These are phyloP conservation scores for Lutjanus erythropterus DNA, from an alignment of 2,113 vertebrate genomes.

Conservation along the genomic window DNA sequence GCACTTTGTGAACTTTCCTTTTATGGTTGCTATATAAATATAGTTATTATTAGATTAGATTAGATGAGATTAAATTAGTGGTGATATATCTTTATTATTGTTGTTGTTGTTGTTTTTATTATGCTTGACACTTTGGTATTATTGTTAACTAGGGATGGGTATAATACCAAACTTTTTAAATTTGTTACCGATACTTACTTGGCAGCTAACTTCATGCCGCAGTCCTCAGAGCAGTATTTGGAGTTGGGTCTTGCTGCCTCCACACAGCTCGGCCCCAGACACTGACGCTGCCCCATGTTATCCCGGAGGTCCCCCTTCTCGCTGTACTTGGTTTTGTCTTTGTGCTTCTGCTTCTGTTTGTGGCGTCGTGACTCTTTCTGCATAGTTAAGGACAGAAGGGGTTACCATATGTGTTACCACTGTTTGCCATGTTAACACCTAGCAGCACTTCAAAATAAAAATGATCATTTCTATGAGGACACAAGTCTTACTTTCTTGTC, in stretches of 20 bases:
- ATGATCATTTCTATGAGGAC: neutral
- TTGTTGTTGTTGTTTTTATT: too few relatives aligned
- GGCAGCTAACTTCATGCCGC: slow-evolving; percentile 95
- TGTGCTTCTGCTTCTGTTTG: slow-evolving; percentile 94
- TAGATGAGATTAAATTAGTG: too few relatives aligned
- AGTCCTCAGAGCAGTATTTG: slow-evolving; percentile 96
- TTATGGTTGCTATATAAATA: too few relatives aligned
- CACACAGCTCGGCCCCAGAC: slow-evolving; percentile 92
- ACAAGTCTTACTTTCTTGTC: slow-evolving; percentile 88
- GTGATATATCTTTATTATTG: too few relatives aligned
- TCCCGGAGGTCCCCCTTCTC: slow-evolving; percentile 88
- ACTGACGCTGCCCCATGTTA: slow-evolving; percentile 86
- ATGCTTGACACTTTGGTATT: too few relatives aligned
- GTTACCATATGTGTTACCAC: neutral
- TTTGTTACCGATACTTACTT: slow-evolving; percentile 92
- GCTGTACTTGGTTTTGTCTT: slow-evolving; percentile 88
- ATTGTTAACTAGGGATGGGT: too few relatives aligned
- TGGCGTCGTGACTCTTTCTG: slow-evolving; percentile 95
- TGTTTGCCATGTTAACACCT: neutral
- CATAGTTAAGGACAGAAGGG: neutral
- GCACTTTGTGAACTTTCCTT: too few relatives aligned
- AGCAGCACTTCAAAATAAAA: neutral
- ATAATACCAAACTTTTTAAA: too few relatives aligned
- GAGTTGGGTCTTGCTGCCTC: slow-evolving; percentile 85
- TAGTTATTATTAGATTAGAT: too few relatives aligned